These are phyloP conservation scores for Sepioteuthis lessoniana DNA, from an alignment of 2,888 invertebrate genomes.

Conservation along the genomic window DNA sequence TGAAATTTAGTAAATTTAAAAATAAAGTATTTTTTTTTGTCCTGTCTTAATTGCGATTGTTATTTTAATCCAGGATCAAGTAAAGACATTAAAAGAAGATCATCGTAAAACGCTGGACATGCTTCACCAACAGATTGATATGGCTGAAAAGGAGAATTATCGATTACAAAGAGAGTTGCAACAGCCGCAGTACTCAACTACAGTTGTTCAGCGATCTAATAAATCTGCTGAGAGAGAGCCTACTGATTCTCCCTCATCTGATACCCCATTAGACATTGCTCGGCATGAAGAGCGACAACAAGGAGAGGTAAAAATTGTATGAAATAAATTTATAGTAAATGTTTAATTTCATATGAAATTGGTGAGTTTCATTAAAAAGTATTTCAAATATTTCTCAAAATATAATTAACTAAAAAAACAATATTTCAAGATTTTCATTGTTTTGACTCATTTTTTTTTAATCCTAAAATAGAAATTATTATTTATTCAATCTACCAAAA, in stretches of 20 bases:
- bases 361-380: too few species aligned
- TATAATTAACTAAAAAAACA: too few species aligned
- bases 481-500: too few species aligned
- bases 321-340: background rate
- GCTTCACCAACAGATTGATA: constrained; percentile 75
- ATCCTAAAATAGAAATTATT: too few species aligned
- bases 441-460: too few species aligned
- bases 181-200: constrained; percentile 53
- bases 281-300: constrained; percentile 68
- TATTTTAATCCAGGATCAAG: constrained; percentile 73
- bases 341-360: background rate
- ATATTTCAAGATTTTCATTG: too few species aligned
- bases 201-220: constrained; percentile 36
- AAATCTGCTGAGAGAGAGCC: constrained; percentile 56
- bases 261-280: constrained; percentile 63
- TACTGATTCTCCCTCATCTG: constrained; percentile 57
- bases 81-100: constrained; percentile 75
- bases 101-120: constrained; percentile 71
- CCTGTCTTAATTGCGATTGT: background rate
- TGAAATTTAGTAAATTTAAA: background rate
- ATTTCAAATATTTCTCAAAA: too few species aligned
- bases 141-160: constrained; percentile 71
- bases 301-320: constrained; percentile 65
- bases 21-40: background rate
- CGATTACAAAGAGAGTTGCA: constrained; percentile 71